A percentile compares a stretch with the other conserved stretches of the same genome.
Conservation (phyloP, 2,888 invertebrate genomes). For the Microctonus hyperodae region DNA sequence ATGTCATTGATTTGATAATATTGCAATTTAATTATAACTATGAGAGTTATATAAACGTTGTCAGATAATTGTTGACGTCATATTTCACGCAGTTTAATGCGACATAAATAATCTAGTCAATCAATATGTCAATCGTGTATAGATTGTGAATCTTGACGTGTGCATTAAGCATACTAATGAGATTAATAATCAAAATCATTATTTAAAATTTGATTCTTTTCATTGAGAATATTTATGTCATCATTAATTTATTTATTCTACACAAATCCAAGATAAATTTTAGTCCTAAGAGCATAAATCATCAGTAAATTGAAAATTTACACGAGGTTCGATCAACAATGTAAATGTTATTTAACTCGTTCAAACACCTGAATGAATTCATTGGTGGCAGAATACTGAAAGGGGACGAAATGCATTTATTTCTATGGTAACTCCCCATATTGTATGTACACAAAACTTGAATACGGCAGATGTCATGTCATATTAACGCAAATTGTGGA, state of each 20-base stretch:
- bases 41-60: background rate
- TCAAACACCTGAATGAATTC: no score
- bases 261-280: no score
- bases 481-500: background rate
- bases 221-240: no score
- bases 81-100: background rate
- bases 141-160: background rate
- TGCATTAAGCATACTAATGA: background rate
- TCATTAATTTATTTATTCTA: no score
- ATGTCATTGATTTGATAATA: no score
- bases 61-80: background rate
- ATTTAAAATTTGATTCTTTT: no score
- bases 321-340: no score
- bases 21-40: background rate
- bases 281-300: no score
- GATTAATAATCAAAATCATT: no score
- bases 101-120: background rate
- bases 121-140: background rate
- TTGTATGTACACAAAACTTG: background rate
- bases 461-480: background rate
- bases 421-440: constrained; percentile 24
- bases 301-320: no score
- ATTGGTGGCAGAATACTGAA: no score
- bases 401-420: background rate
- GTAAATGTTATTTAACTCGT: no score